Conservation (phyloP, 2,113 vertebrate species). For the Mesoclemmys tuberculata region DNA sequence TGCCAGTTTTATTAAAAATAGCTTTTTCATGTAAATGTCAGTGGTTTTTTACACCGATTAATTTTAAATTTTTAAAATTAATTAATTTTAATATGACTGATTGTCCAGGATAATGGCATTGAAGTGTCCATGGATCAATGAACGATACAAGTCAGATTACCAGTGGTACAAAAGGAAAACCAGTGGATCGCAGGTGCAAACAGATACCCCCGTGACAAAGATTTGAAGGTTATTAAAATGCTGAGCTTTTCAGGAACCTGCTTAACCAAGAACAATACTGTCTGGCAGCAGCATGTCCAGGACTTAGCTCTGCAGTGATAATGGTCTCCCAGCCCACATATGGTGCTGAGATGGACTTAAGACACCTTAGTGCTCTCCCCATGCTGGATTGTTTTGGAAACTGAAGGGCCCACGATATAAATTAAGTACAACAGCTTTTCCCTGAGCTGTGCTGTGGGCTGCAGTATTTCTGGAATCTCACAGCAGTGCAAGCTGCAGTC, state of each 20-base stretch:
- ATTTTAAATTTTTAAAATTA: no score
- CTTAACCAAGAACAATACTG: background rate
- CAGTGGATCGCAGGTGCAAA: background rate
- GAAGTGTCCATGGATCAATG: background rate
- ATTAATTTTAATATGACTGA: slow-evolving; percentile 37
- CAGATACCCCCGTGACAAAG: background rate
- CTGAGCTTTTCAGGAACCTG: background rate
- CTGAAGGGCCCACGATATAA: background rate
- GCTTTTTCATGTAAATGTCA: slow-evolving; percentile 24
- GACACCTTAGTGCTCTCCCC: background rate
- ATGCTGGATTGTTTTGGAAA: background rate
- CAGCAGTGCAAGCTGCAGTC: background rate
- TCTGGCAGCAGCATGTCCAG: background rate
- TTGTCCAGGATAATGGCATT: slow-evolving; percentile 1
- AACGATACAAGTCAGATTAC: background rate
- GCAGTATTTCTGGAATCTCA: background rate
- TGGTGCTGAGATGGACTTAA: background rate
- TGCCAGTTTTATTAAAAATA: slow-evolving; percentile 13
- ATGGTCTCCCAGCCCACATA: background rate
- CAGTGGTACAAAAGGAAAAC: background rate
- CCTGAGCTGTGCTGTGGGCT: background rate
- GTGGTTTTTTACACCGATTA: no score
- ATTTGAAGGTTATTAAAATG: background rate
- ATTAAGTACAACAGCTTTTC: background rate
- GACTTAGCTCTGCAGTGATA: background rate